Evolutionary conservation across 2,797 vertebrate species (phyloP), one percentile per base, ranked within the genome.

Genomic region (Catharus ustulatus): DNA sequence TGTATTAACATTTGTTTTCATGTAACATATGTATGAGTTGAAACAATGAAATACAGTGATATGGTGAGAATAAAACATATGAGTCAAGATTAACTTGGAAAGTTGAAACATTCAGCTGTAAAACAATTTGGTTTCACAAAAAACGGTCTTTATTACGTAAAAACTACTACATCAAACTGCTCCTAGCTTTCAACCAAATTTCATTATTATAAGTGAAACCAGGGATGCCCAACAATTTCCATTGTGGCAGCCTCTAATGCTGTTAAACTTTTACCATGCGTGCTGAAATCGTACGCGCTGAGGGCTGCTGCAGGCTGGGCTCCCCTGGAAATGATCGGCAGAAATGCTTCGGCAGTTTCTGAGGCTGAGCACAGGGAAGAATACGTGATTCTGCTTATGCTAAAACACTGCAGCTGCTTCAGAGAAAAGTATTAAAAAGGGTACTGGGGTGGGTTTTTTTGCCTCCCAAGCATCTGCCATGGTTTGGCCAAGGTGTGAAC

Each of bases 201-300:
- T 84, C 81, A 90, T 95, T 95, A 85, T 54, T 87, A 2, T 97
- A 97, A 96, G 57, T 89, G 93, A 94, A 97, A 94, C 90, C 92
- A 95, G 78, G 3, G 6, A 58, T 93, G 90, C 84, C 89, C 64
- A 83, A 87, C 93, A 89, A 68, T 94, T 92, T 95, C 92, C 78
- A 97, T 74, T 93, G 95, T 90, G 69, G 93, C 82, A 58, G 78
- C 43, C n/a, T 74, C 49, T 83, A 48, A 74, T 43, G 63, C 48
- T 84, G 83, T 87, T 90, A 90, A 94, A 83, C 52, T 86, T 94
- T 36, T 91, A 86, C 80, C 90, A 79, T 59, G 63, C 29, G 0
- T 79, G 90, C 69, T 86, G 94, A 95, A 94, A 82, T 90, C 8
- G 5, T 73, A 49, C 90, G 63, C 15, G 7, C 81, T 77, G 93